Evolutionary conservation across 2,797 vertebrate species (phyloP), one percentile per base, ranked within the genome.

Genomic region (Sphenodon punctatus): DNA sequence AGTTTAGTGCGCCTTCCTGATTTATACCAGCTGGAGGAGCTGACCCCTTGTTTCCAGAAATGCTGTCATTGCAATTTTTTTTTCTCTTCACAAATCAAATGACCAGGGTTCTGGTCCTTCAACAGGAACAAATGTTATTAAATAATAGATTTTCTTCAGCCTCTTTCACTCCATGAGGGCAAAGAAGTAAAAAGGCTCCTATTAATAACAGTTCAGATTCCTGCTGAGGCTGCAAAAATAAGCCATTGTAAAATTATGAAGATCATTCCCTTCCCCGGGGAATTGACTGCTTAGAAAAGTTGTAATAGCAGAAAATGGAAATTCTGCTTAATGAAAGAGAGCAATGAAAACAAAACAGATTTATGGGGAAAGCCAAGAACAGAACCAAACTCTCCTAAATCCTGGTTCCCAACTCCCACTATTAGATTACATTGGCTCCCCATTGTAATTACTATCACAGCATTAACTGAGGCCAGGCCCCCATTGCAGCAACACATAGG

Each of bases 211-310:
- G 66, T 53, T 91, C 59, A 72, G 84, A 68, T 84, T 90, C 80
- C 82, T 95, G 95, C 92, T 95, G 95, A 94, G 85, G 89, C 93
- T 93, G 93, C 91, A 92, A 79, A 91, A 94, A 88, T 49, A 71
- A 90, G 72, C 75, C 88, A 81, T 65, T 93, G 72, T 89, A 94
- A 94, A 95, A 92, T 95, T 95, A 94, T 88, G 89, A 94, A 75
- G 84, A 92, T 78, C 73, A 10, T 89, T 93, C 85, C 86, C 75
- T 88, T 90, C 94, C 67, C 80, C 90, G 93, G 89, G 86, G 93
- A 94, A 94, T 95, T 94, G 95, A 91, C 90, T 84, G 49, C 55
- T 94, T 89, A 85, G 88, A 81, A 93, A 95, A 91, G 89, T 89
- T 90, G 85, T 92, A 89, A 92, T 11, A 11, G 34, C 78, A 48